These are phyloP conservation scores for Epiblema foenella DNA, from an alignment of 2,888 invertebrate species.

Conservation along the genomic window DNA sequence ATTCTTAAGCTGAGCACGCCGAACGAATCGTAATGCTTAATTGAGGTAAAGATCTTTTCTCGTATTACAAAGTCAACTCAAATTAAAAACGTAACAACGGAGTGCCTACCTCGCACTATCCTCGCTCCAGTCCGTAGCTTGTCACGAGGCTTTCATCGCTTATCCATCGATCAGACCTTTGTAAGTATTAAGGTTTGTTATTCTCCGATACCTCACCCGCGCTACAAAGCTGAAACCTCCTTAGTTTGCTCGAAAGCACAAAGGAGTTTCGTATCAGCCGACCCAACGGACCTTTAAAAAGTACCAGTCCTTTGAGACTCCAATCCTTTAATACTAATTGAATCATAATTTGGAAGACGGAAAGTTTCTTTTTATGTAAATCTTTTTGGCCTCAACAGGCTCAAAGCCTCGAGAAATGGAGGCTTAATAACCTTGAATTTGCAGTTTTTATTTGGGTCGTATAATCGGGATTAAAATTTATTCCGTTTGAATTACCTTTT, in stretches of 20 bases:
- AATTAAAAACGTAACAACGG: constrained; percentile 50
- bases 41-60: constrained; percentile 62
- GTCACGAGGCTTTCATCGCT: constrained; percentile 31
- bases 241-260: constrained; percentile 81
- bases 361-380: constrained; percentile 84
- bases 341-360: constrained; percentile 82
- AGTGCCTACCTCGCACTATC: constrained; percentile 26
- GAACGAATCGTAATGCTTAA: constrained; percentile 61
- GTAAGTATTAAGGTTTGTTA: constrained; percentile 41
- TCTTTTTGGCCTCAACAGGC: constrained; percentile 71
- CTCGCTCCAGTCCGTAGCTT: constrained; percentile 9
- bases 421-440: constrained; percentile 74
- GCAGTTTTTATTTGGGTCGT: constrained; percentile 61
- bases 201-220: constrained; percentile 57
- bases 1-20: constrained; percentile 53
- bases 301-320: constrained; percentile 76
- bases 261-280: constrained; percentile 71
- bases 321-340: constrained; percentile 85
- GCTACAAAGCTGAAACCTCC: constrained; percentile 74
- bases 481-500: constrained; percentile 58
- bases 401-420: constrained; percentile 74
- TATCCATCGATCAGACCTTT: constrained; percentile 26
- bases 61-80: constrained; percentile 50
- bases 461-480: constrained; percentile 70
- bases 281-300: constrained; percentile 78